Evolutionary conservation across 2,888 invertebrate species (phyloP).

Genomic region (Deilephila elpenor): DNA sequence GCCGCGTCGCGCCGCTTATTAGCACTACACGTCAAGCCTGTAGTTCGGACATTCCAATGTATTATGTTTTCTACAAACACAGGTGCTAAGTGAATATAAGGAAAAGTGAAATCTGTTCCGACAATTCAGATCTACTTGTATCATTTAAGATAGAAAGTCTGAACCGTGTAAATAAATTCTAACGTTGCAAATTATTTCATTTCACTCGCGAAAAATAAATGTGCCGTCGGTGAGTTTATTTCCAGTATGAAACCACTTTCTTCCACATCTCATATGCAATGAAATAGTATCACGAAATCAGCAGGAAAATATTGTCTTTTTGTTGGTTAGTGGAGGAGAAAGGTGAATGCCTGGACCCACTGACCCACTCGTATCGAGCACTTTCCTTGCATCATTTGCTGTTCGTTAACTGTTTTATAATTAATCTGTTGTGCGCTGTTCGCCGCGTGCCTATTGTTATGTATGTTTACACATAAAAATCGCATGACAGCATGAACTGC

Average conservation of each 20-base stretch:
- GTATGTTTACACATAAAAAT: conserved; percentile 15
- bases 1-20: not conserved
- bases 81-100: conserved; percentile 16
- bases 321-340: conserved; percentile 59
- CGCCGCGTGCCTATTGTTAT: conserved; percentile 20
- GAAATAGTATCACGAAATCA: conserved; percentile 61
- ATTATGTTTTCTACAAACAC: conserved; percentile 25
- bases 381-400: conserved; percentile 73
- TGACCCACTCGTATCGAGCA: conserved; percentile 67
- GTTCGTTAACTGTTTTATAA: conserved; percentile 41
- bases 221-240: not conserved
- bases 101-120: conserved; percentile 26
- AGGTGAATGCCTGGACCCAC: conserved; percentile 70
- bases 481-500: not conserved
- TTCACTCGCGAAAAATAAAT: conserved; percentile 32
- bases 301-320: conserved; percentile 45
- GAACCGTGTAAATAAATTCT: conserved; percentile 18
- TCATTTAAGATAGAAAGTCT: conserved; percentile 26
- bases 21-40: conserved; percentile 18
- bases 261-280: conserved; percentile 40
- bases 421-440: conserved; percentile 7
- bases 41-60: conserved; percentile 14
- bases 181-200: conserved; percentile 43
- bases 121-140: not conserved
- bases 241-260: conserved; percentile 48